Percentiles rank a stretch among this genome's conserved stretches.
phyloP scores from a whole-genome alignment of 2,888 invertebrate genomes.

The Metacarcinus magister region DNA sequence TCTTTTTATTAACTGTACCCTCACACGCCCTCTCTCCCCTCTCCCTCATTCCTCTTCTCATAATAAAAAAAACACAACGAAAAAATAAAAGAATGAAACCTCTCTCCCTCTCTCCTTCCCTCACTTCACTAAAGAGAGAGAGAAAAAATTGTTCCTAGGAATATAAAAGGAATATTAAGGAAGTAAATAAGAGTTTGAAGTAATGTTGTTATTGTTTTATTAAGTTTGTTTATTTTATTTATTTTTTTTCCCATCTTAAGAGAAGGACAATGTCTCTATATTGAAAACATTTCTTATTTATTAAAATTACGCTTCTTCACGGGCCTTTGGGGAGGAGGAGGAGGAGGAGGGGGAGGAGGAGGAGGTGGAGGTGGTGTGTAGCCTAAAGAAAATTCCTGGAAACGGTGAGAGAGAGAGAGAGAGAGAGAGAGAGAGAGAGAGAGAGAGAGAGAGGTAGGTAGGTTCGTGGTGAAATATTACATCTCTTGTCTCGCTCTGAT shows the following conservation, averaged over 20 bases:
- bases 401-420: background rate
- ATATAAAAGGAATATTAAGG: background rate
- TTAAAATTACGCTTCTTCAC: background rate
- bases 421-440: constrained; percentile 26
- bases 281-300: background rate
- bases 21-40: background rate
- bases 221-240: background rate
- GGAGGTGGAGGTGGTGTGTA: background rate
- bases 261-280: background rate
- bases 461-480: background rate
- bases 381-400: background rate
- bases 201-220: background rate
- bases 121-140: background rate
- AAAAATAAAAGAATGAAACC: too few species aligned
- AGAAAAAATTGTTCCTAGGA: background rate
- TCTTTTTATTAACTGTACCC: background rate
- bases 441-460: background rate
- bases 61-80: too few species aligned
- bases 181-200: background rate
- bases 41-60: background rate
- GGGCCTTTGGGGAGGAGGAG: background rate
- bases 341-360: background rate
- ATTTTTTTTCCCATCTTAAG: background rate
- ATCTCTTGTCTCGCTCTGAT: background rate
- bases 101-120: background rate